Evolutionary conservation across 2,888 invertebrate genomes (phyloP).

Genomic region (Heteromurus nitidus): DNA sequence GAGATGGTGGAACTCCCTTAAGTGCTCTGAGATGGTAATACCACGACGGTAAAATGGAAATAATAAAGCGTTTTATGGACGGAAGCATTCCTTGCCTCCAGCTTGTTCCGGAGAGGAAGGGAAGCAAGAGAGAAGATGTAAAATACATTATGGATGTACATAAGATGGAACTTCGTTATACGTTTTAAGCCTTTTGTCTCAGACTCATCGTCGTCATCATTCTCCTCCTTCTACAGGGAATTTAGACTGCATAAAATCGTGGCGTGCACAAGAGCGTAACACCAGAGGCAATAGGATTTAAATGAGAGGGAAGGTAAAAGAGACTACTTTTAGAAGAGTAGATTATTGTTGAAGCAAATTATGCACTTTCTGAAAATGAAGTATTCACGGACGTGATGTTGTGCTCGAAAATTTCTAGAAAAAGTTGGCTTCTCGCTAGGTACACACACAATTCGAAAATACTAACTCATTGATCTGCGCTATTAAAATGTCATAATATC

Average conservation of each 20-base stretch:
- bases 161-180: too few species aligned
- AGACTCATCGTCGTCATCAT: constrained; percentile 25
- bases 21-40: constrained; percentile 56
- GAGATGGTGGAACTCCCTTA: constrained; percentile 57
- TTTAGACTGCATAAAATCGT: too few species aligned
- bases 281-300: neutral
- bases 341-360: too few species aligned
- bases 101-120: constrained; percentile 22
- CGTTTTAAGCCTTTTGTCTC: too few species aligned
- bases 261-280: neutral
- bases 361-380: too few species aligned
- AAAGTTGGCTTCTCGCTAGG: too few species aligned
- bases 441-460: too few species aligned
- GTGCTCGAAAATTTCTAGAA: neutral
- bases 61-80: constrained; percentile 59
- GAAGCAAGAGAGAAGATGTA: neutral
- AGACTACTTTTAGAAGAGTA: too few species aligned
- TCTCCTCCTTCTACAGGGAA: too few species aligned
- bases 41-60: constrained; percentile 52
- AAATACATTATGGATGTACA: neutral
- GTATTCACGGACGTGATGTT: too few species aligned
- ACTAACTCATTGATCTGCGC: too few species aligned
- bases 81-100: constrained; percentile 34
- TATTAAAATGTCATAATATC: too few species aligned
- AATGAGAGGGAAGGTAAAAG: neutral